These are phyloP conservation scores for Drosophila demipolita DNA, from an alignment of 2,888 invertebrate species.

Conservation along the genomic window DNA sequence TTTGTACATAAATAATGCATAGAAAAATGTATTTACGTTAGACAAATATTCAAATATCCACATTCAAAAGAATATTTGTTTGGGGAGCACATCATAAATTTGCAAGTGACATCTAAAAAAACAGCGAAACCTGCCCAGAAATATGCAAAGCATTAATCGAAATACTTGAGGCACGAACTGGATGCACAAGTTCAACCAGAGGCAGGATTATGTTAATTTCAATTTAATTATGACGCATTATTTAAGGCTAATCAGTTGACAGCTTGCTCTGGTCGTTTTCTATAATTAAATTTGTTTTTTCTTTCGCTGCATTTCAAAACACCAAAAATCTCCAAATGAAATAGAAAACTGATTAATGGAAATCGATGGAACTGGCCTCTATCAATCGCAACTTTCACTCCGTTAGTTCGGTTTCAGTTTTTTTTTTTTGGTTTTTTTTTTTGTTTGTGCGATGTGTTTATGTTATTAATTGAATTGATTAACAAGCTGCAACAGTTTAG, in stretches of 20 bases:
- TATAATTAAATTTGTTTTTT: constrained; percentile 14
- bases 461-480: constrained; percentile 69
- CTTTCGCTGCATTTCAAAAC: constrained; percentile 29
- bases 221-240: constrained; percentile 30
- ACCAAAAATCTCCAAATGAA: constrained; percentile 47
- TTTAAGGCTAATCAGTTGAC: constrained; percentile 24
- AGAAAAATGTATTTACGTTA: background rate
- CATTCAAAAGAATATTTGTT: background rate
- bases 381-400: constrained; percentile 58
- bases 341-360: constrained; percentile 63
- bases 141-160: constrained; percentile 45
- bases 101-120: background rate
- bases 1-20: background rate
- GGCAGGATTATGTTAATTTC: constrained; percentile 62
- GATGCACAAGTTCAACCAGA: constrained; percentile 69
- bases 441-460: constrained; percentile 49
- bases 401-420: constrained; percentile 7
- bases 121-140: constrained; percentile 15
- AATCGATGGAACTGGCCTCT: constrained; percentile 23
- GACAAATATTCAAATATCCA: background rate
- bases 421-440: background rate
- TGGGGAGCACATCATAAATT: background rate
- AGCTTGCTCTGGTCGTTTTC: constrained; percentile 12
- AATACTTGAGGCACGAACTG: constrained; percentile 66
- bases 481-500: constrained; percentile 38